These are phyloP conservation scores for Sphaerophoria rueppellii DNA, from an alignment of 2,888 invertebrate genomes.

Conservation along the genomic window DNA sequence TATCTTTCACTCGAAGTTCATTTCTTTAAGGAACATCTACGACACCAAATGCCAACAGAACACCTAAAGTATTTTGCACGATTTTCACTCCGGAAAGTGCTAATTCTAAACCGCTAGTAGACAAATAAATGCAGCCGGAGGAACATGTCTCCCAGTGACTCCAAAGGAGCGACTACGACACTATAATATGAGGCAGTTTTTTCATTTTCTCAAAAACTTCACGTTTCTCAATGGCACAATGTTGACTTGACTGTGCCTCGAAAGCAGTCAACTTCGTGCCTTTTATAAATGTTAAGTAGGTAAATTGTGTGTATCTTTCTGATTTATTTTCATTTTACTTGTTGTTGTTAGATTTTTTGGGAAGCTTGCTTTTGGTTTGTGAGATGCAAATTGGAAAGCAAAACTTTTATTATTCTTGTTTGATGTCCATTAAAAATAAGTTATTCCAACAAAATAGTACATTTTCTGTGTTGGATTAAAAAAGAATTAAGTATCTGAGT, in stretches of 20 bases:
- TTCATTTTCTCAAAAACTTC: conserved; percentile 25
- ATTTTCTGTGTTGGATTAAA: conserved; percentile 2
- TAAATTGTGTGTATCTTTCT: conserved; percentile 30
- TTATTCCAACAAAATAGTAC: conserved; percentile 13
- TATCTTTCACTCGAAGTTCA: conserved; percentile 75
- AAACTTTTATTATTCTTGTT: conserved; percentile 26
- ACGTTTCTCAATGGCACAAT: conserved; percentile 6
- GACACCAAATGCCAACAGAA: background rate
- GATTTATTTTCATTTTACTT: conserved; percentile 9
- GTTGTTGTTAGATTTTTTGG: background rate
- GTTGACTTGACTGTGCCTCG: conserved; percentile 29
- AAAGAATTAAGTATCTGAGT: background rate
- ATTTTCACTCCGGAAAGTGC: conserved; percentile 29
- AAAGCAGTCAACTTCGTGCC: conserved; percentile 29
- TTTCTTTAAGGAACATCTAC: no score
- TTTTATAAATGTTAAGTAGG: conserved; percentile 53
- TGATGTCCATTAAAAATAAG: conserved; percentile 22
- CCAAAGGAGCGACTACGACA: background rate
- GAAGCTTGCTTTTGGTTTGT: conserved; percentile 1
- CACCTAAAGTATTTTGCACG: conserved; percentile 11
- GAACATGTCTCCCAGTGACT: background rate
- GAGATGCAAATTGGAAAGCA: conserved; percentile 26
- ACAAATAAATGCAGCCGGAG: conserved; percentile 33
- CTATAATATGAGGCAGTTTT: conserved; percentile 13
- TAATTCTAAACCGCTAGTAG: conserved; percentile 27